Evolutionary conservation across 2,797 vertebrate genomes (phyloP), one percentile per base, ranked within the genome.

Genomic region (Cyprinodon diabolis): DNA sequence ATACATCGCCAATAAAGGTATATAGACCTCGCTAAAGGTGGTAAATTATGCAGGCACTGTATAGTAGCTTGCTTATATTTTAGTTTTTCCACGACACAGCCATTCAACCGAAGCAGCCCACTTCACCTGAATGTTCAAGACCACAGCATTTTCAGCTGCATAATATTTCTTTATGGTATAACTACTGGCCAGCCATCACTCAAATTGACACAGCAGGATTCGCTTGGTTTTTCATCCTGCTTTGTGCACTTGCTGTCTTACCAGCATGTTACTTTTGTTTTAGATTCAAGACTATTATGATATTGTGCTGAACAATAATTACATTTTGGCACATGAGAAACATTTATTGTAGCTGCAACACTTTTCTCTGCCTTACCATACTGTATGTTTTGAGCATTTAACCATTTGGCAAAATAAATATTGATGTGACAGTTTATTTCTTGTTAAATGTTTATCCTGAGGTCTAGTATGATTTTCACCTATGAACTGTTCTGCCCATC

Each of bases 181-280:
- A 76, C 76, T 77, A 51, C 83, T 82, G 76, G 73, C 73, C 66
- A 78, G 76, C 68, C n/a, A 72, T 84, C 84, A 86, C 70, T 87
- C 84, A 87, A 51, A 83, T 9, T 69, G 82, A 81, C 83, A 68
- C 72, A 82, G 73, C 81, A 76, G 72, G 71, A 70, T 57, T 49
- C 47, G 74, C 25, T 66, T 66, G 81, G 68, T 82, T 84, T 83
- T 77, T 66, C 58, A 71, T 79, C 85, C 54, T 76, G 74, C 78
- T 74, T 68, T 66, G 55, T 78, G 83, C 63, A 11, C 81, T 84
- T 84, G 62, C 69, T 30, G 14, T 17, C 6, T 25, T 75, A 68
- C 79, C 69, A 60, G 0, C 79, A 77, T 81, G 70, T 67, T 79
- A 69, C 82, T 69, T 81, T 56, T 51, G 25, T 55, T 71, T 52